Evolutionary conservation across 1,140 invertebrate species (phyloP), one percentile per base, ranked within the genome.

Genomic region (Chrysopa pallens): DNA sequence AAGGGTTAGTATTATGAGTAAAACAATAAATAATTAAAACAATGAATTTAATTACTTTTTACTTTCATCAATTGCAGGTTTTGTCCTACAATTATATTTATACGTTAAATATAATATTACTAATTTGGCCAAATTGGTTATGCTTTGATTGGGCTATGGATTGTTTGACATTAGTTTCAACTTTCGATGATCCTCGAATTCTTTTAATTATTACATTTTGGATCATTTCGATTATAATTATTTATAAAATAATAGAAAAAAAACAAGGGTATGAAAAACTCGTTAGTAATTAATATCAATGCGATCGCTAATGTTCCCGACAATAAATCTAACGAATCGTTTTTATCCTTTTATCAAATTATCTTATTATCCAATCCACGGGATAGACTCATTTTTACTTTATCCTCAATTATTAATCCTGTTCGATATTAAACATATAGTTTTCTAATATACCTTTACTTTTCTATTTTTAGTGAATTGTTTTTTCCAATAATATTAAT

Each of bases 91-190:
- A 79, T 58, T 91, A 87, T 56, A 69, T 91, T 40, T 86, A 89
- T 61, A 72, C 78, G 8, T 54, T 92, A 28, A 91, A 91, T 60
- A 47, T 72, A 15, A 73, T 85, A 62, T 58, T 92, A 39, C 58
- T 91, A 41, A 50, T 92, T 7, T 86, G 83, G 65, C 88, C 89
- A 4, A 67, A 79, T 43, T 86, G 85, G 80, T 59, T 92, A 4
- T 88, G 86, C 57, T 92, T 89, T 62, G 88, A 92, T 59, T 93
- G 89, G 86, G 88, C 87, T 1, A 87, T 92, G 81, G 88, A 85
- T 23, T 90, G 86, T 56, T 58, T 92, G 39, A 75, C 81, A 33
- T 53, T 90, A 8, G 72, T 93, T 36, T 61, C 69, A 38, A 63
- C 57, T 37, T 49, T 70, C 2, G 54, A 50, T 38, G 84, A 89